Base-by-base conservation (phyloP, 2,888 invertebrate genomes). In the Netelia fuscicornis region DNA sequence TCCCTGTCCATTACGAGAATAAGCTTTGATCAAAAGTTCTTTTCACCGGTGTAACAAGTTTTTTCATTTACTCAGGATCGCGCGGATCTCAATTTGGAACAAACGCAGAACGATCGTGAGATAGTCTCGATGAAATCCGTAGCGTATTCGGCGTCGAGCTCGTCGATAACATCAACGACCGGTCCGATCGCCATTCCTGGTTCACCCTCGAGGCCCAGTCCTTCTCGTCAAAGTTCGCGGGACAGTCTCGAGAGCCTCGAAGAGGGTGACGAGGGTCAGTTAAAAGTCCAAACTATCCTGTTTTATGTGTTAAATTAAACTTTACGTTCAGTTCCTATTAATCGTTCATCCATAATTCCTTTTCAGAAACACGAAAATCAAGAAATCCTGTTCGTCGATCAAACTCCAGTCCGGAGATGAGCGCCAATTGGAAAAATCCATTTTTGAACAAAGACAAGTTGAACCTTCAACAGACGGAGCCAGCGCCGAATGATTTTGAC, bases 341-440 rank as follows among this genome's bases (percentile, higher is more conserved):
- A 30, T 79, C 56, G 30, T 48, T 48, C 17, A 58, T 52, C 30
- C 56, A n/a, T 2, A 74, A 86, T 80, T 71, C 9, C 20, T 67
- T 42, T 9, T n/a, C 81, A 92, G 94, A 94, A 58, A 90, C 90
- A 17, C 93, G 92, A 89, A 95, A 96, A 90, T 96, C 96, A 0
- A 95, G 97, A 11, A 97, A 97, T 94, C 98, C 98, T 9, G 98
- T 98, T 82, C 95, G 98, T 0, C 95, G 98, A 85, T 97, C 98
- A 62, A 98, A 98, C 95, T 98, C 98, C 74, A 98, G 98, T 89
- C 98, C 98, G 0, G 98, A 98, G 95, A 98, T 98, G 98, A 97
- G 97, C 84, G 97, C 97, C 1, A 97, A 96, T 91, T 98, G 97
- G 97, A 97, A 97, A 87, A 96, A 96, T 93, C 96, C 96, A 85